Base-by-base conservation (phyloP, 2,113 vertebrate genomes). In the Halichoerus grypus region DNA sequence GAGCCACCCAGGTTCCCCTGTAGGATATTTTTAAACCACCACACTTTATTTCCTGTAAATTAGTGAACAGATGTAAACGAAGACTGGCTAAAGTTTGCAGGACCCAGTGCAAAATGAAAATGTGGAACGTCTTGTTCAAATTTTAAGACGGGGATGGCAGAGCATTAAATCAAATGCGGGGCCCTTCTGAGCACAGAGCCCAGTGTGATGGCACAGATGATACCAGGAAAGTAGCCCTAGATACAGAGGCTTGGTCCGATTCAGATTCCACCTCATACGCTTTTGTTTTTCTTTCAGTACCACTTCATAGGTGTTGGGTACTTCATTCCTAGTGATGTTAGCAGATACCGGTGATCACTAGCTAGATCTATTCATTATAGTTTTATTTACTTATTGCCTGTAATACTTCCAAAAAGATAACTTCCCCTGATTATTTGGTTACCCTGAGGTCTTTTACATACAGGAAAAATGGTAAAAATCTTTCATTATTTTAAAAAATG, bases 401-500 rank as follows among this genome's bases (percentile, higher is more conserved):
- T 49, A 79, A 65, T 51, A 51, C 79, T 93, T 95, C 65, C 2
- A 85, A 85, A 85, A 86, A 49, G 39, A 72, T 26, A 93, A 65
- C 31, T 65, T 94, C 16, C 46, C 65, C 26, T 90, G 59, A 39
- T 46, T 67, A 79, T 84, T 77, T 72, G 42, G 8, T 72, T 95
- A 80, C 5, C 14, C 22, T 88, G 42, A 71, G 10, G 18, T 39
- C 31, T 63, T 24, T 46, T 89, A 85, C 26, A 24, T 79, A 80
- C 11, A 72, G 24, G 36, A 67, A 81, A 96, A 74, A 42, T 11
- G 19, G 36, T 90, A 61, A 80, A 72, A 91, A 74, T 39, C 46
- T 24, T 91, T 81, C 19, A 16, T 71, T 96, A 24, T 53, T 84
- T 88, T 71, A 28, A 55, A 84, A 63, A 95, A 80, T 88, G 69